Conservation (phyloP, 2,113 vertebrate genomes). For the Indicator indicator region DNA sequence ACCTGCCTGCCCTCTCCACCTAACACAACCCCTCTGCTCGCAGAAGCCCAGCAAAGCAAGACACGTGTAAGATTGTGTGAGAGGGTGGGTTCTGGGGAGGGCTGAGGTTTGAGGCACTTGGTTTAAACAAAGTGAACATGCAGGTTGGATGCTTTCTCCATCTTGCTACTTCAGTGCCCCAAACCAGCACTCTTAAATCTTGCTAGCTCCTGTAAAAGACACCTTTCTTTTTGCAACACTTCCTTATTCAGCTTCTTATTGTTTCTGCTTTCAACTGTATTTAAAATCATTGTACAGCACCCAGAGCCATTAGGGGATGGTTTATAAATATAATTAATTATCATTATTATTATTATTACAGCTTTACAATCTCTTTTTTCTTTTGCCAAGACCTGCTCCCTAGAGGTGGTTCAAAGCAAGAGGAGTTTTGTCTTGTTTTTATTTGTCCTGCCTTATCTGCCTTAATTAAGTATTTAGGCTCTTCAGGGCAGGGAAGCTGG, state of each 20-base stretch:
- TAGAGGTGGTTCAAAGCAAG: conserved; percentile 57
- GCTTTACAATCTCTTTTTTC: conserved; percentile 55
- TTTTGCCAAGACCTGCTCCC: conserved; percentile 63
- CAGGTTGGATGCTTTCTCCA: neutral
- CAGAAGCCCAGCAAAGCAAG: rapidly evolving
- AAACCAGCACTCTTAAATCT: neutral
- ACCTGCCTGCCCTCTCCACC: neutral
- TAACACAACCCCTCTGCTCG: rapidly evolving
- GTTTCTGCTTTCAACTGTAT: neutral
- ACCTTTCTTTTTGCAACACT: neutral
- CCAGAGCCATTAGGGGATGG: conserved; percentile 11
- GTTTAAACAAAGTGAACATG: rapidly evolving
- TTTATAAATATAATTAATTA: conserved; percentile 69
- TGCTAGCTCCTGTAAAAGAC: neutral
- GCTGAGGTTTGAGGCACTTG: too few relatives aligned
- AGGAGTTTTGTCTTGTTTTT: conserved; percentile 54
- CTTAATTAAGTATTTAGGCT: conserved; percentile 34
- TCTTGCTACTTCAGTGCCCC: neutral
- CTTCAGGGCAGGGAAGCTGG: conserved; percentile 32
- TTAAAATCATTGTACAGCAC: neutral
- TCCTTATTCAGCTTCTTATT: neutral
- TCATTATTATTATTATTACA: conserved; percentile 49
- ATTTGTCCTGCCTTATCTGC: conserved; percentile 55
- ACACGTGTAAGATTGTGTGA: rapidly evolving
- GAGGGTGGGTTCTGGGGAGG: neutral